Base-by-base conservation (phyloP, 2,888 invertebrate species). In the Eupithecia centaureata region DNA sequence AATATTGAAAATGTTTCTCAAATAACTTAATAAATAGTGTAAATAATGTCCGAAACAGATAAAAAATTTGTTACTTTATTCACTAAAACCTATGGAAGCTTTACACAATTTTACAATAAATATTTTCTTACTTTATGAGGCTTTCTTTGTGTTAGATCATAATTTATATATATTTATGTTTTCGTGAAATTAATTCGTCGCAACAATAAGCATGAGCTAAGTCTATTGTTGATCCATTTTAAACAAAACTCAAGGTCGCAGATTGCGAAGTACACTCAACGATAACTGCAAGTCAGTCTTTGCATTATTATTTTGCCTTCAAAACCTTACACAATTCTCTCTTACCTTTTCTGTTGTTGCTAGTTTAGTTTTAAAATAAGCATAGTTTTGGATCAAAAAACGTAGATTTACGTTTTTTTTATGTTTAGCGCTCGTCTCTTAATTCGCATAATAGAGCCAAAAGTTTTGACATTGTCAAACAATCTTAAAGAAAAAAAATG, bases 141-240 rank as follows among this genome's bases (percentile, higher is more conserved):
- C 38, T 5, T 12, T 38, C 10, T 38, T 10, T 3, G 10, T 10
- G 10, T 33, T 27, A 13, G 15, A 54, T 56, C 28, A 28, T 30
- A 30, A 28, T 27, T 52, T n/a, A 28, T 38, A 38, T 38, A n/a
- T 47, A 42, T 18, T 10, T 18, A 8, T 10, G 22, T 47, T 4
- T 22, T 22, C 10, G 3, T 12, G n/a, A 15, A 30, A 27, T 18
- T n/a, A 30, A 56, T 56, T 15, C 28, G n/a, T 0, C 54, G 27
- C 54, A 10, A n/a, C 28, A 56, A n/a, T 28, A 15, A 27, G 18
- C 35, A 62, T 54, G 56, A 56, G 54, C 22, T 56, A 56, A 63
- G 8, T 38, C 63, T 63, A 63, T 63, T 63, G 54, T 63, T 56
- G n/a, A 56, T 35, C 8, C 27, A 47, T 63, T 63, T 47, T 22